Percentiles rank a stretch among this genome's conserved stretches.
These are phyloP conservation scores for Microdon myrmicae DNA, from an alignment of 2,888 invertebrate species.

Conservation along the genomic window DNA sequence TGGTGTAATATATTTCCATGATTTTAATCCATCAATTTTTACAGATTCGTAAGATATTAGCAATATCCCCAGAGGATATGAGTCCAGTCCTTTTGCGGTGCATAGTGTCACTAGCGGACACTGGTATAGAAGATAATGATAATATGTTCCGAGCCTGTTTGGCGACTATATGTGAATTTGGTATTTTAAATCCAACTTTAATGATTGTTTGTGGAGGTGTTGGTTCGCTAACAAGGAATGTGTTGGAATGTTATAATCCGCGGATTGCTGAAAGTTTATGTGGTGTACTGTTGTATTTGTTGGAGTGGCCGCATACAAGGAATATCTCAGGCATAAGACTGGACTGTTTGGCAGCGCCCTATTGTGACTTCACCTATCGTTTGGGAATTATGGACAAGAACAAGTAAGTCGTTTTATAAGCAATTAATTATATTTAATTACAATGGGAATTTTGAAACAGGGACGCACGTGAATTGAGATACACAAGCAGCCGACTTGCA, in stretches of 20 bases:
- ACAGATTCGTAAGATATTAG: slow-evolving; percentile 71
- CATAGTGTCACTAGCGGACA: slow-evolving; percentile 83
- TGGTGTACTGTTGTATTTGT: slow-evolving; percentile 84
- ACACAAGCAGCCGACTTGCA: slow-evolving; percentile 86
- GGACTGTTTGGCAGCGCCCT: slow-evolving; percentile 89
- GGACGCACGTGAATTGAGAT: slow-evolving; percentile 82
- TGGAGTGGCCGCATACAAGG: slow-evolving; percentile 86
- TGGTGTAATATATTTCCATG: background rate
- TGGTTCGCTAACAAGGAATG: slow-evolving; percentile 81
- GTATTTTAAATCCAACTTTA: slow-evolving; percentile 83
- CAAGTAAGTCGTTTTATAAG: slow-evolving; percentile 68
- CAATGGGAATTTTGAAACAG: slow-evolving; percentile 63
- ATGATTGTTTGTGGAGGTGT: slow-evolving; percentile 87
- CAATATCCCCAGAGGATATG: slow-evolving; percentile 74
- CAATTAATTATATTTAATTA: background rate
- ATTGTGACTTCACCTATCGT: slow-evolving; percentile 89
- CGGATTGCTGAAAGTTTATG: slow-evolving; percentile 91
- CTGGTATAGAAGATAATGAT: slow-evolving; percentile 79
- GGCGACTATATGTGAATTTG: slow-evolving; percentile 89
- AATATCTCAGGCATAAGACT: slow-evolving; percentile 81
- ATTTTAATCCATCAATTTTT: background rate
- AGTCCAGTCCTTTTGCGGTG: slow-evolving; percentile 82
- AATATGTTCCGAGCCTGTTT: slow-evolving; percentile 85
- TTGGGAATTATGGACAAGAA: slow-evolving; percentile 78
- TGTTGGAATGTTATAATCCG: slow-evolving; percentile 87